phyloP scores from a whole-genome alignment of 2,888 invertebrate species.

The Aproaerema taeniolella region DNA sequence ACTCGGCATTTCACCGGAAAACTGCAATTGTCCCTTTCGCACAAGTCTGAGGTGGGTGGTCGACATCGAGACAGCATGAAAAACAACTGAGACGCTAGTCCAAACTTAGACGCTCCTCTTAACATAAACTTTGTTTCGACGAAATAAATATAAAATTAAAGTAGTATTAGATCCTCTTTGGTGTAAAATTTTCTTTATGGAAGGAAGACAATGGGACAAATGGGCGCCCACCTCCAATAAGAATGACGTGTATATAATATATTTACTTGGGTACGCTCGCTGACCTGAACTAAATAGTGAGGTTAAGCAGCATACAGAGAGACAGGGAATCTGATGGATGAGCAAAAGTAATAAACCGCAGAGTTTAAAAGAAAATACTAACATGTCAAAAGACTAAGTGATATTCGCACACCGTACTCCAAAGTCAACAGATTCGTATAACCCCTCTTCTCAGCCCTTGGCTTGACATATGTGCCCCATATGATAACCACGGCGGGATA shows the following conservation, averaged over 20 bases:
- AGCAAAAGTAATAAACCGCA: not conserved
- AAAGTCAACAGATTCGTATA: not conserved
- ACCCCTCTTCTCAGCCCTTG: not conserved
- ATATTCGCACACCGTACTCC: not conserved
- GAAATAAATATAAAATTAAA: too few relatives aligned
- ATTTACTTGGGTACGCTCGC: too few relatives aligned
- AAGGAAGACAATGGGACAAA: not conserved
- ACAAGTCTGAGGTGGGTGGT: too few relatives aligned
- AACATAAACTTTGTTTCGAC: too few relatives aligned
- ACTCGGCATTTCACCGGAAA: too few relatives aligned
- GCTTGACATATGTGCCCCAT: not conserved
- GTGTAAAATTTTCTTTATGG: too few relatives aligned
- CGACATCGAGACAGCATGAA: too few relatives aligned
- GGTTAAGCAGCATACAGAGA: not conserved
- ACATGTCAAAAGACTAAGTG: not conserved
- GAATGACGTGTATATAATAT: not conserved
- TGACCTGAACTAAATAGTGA: not conserved
- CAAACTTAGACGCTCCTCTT: too few relatives aligned
- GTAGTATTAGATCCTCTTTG: too few relatives aligned
- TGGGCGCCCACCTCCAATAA: not conserved
- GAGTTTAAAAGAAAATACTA: not conserved
- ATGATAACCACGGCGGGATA: not conserved
- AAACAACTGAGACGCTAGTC: too few relatives aligned
- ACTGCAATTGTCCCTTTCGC: too few relatives aligned
- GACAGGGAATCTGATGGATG: not conserved